phyloP scores from a whole-genome alignment of 2,888 invertebrate genomes.

The Lepidonotus clava region DNA sequence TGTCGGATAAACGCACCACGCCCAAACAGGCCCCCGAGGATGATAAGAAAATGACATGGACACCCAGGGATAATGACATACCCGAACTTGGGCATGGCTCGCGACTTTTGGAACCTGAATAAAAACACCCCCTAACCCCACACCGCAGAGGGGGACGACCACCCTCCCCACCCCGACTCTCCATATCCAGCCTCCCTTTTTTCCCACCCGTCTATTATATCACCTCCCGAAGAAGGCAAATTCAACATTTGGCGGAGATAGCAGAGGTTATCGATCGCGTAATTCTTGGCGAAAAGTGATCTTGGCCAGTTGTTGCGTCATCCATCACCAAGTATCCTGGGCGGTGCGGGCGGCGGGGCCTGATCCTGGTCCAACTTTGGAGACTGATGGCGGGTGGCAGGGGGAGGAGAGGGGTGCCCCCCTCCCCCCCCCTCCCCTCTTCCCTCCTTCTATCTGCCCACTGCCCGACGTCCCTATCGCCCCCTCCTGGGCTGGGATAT shows the following conservation, averaged over 20 bases:
- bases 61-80: no score
- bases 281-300: constrained; percentile 50
- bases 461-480: neutral
- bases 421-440: neutral
- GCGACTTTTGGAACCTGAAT: no score
- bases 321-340: constrained; percentile 34
- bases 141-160: neutral
- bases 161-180: no score
- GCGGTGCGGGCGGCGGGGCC: neutral
- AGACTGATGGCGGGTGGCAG: constrained; percentile 26
- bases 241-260: constrained; percentile 46
- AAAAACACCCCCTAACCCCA: neutral
- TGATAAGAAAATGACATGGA: no score
- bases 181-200: neutral
- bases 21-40: no score
- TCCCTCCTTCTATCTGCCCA: constrained; percentile 10
- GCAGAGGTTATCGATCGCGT: constrained; percentile 34
- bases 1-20: no score
- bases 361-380: neutral
- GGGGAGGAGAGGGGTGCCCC: neutral
- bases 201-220: neutral
- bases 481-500: constrained; percentile 19
- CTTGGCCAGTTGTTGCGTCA: constrained; percentile 52
- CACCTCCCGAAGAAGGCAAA: neutral
- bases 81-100: no score